Percentiles rank a stretch among this genome's conserved stretches.
phyloP scores from a whole-genome alignment of 2,888 invertebrate species.

The Cheilosia urbana region DNA sequence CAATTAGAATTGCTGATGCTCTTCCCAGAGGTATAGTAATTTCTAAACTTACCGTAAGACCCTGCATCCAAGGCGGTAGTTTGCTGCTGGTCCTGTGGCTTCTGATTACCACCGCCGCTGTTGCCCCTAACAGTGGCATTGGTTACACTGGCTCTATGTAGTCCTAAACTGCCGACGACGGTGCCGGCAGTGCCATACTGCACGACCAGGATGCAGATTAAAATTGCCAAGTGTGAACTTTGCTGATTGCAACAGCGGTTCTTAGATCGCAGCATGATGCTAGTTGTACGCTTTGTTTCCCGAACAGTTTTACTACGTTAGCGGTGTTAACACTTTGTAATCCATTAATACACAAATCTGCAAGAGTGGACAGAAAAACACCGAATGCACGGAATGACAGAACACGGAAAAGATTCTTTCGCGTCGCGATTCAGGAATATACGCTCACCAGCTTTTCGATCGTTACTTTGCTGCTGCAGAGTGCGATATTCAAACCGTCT shows the following conservation, averaged over 20 bases:
- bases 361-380: slow-evolving; percentile 11
- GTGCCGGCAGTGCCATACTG: slow-evolving; percentile 44
- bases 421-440: slow-evolving; percentile 49
- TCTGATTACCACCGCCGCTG: slow-evolving; percentile 17
- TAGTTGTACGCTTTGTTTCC: slow-evolving; percentile 49
- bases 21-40: slow-evolving; percentile 14
- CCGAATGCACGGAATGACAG: slow-evolving; percentile 21
- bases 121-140: slow-evolving; percentile 28
- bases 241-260: slow-evolving; percentile 59
- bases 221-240: slow-evolving; percentile 68
- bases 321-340: slow-evolving; percentile 71
- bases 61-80: slow-evolving; percentile 50
- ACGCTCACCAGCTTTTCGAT: slow-evolving; percentile 24
- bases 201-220: slow-evolving; percentile 70
- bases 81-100: slow-evolving; percentile 37
- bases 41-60: slow-evolving; percentile 62
- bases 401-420: slow-evolving; percentile 33
- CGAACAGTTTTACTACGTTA: slow-evolving; percentile 56
- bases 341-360: slow-evolving; percentile 63
- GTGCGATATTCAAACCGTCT: slow-evolving; percentile 66
- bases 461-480: slow-evolving; percentile 30
- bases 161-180: slow-evolving; percentile 35
- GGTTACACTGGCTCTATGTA: slow-evolving; percentile 14
- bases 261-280: slow-evolving; percentile 65
- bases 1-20: slow-evolving; percentile 78